These are phyloP conservation scores for Zosterops lateralis DNA, from an alignment of 2,113 vertebrate species.

Conservation along the genomic window DNA sequence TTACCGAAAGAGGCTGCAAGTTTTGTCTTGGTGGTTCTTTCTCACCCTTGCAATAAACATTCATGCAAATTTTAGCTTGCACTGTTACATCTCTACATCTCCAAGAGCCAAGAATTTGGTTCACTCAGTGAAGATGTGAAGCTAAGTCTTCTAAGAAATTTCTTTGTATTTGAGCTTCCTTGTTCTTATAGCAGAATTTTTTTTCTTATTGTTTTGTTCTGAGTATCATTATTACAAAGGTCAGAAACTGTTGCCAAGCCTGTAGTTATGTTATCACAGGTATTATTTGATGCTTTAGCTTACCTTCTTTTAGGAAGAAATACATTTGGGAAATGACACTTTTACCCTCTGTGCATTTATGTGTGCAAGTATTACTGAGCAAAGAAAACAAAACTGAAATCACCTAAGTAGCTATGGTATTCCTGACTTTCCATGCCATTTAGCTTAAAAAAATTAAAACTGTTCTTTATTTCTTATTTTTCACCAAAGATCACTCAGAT, in stretches of 20 bases:
- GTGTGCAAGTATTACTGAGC: background rate
- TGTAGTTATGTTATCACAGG: background rate
- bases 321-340: background rate
- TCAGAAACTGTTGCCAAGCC: background rate
- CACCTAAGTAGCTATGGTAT: background rate
- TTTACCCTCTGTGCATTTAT: background rate
- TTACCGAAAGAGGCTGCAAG: background rate
- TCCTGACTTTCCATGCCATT: background rate
- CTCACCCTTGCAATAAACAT: background rate
- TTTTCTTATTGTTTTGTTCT: background rate
- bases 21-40: background rate
- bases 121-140: background rate
- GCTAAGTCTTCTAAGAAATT: conserved; percentile 3
- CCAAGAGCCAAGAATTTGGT: background rate
- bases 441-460: background rate
- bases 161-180: background rate
- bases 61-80: conserved; percentile 24
- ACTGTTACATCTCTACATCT: background rate
- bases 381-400: background rate
- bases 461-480: background rate
- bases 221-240: background rate
- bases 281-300: background rate
- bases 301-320: background rate
- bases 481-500: background rate
- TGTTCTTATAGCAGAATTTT: background rate